Evolutionary conservation across 2,797 vertebrate genomes (phyloP).

Genomic region (Aldrovandia affinis): DNA sequence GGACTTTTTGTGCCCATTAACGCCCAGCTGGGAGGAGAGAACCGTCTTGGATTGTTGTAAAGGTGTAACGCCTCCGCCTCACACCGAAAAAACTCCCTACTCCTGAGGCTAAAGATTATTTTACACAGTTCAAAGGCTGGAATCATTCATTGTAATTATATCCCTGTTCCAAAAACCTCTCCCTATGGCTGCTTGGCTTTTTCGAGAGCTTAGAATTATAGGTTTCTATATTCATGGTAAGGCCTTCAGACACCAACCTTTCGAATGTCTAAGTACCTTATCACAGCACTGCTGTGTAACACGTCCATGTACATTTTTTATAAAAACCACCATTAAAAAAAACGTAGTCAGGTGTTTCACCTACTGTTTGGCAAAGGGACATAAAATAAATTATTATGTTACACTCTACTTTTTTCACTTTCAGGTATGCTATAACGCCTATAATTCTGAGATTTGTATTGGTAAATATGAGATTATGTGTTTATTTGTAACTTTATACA

Average conservation of each 20-base stretch:
- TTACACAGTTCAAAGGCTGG: background rate
- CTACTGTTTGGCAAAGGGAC: background rate
- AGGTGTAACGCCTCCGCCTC: background rate
- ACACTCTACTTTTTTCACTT: background rate
- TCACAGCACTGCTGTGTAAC: background rate
- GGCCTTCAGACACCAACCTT: background rate
- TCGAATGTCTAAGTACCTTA: background rate
- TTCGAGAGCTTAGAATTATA: background rate
- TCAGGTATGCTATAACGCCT: background rate
- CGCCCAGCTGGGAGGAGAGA: background rate
- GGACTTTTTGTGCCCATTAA: background rate
- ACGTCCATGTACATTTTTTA: background rate
- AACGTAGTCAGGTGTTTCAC: too few species aligned
- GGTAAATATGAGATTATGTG: background rate
- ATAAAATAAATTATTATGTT: background rate
- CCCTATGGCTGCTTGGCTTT: background rate
- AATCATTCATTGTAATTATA: slow-evolving; percentile 2
- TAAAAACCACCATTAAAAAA: too few species aligned
- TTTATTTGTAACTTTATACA: background rate
- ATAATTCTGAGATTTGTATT: background rate
- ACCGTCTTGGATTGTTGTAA: background rate
- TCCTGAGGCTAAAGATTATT: background rate
- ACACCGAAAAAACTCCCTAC: background rate
- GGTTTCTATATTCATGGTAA: background rate
- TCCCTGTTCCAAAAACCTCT: background rate